phyloP scores from a whole-genome alignment of 2,113 vertebrate species.

The Mesoclemmys tuberculata region DNA sequence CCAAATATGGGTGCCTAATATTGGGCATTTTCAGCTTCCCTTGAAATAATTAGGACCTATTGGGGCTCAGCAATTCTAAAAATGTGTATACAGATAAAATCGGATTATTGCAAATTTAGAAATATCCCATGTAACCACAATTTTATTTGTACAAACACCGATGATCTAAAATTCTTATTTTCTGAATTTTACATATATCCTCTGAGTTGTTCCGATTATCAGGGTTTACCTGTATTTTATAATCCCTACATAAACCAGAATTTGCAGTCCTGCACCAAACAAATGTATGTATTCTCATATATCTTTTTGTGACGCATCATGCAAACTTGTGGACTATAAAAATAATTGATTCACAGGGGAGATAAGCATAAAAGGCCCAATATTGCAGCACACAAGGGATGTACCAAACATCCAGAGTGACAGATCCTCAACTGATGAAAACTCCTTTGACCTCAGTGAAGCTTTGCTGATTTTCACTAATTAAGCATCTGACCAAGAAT shows the following conservation, averaged over 20 bases:
- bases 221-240: background rate
- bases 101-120: background rate
- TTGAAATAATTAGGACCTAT: background rate
- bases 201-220: background rate
- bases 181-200: background rate
- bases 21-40: background rate
- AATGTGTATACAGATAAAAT: background rate
- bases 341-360: background rate
- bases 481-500: background rate
- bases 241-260: background rate
- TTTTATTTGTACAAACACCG: background rate
- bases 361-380: background rate
- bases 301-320: background rate
- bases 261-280: background rate
- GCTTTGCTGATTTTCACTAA: background rate
- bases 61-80: background rate
- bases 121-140: background rate
- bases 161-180: background rate
- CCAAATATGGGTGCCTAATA: background rate
- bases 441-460: background rate
- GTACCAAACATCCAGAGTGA: background rate
- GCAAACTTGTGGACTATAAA: background rate
- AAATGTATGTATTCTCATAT: background rate
- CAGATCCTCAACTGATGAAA: background rate
- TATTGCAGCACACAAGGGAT: background rate